These are phyloP conservation scores for Eudyptes chrysolophus DNA, from an alignment of 2,113 vertebrate species.

Conservation along the genomic window DNA sequence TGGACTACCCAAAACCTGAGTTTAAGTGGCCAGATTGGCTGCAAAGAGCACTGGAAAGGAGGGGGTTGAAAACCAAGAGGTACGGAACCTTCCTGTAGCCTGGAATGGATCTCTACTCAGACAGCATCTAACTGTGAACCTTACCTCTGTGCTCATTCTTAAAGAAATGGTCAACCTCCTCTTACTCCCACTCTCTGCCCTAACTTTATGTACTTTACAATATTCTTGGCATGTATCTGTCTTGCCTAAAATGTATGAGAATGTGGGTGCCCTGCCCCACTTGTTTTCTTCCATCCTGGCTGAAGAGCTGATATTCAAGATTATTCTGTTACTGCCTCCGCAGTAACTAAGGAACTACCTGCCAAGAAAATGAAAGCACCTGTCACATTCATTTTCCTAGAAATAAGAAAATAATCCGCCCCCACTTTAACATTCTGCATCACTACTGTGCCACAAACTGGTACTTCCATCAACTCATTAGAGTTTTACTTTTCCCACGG, in stretches of 20 bases:
- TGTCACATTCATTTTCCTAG: not conserved
- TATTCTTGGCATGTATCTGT: not conserved
- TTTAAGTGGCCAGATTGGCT: not conserved
- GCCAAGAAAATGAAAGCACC: not conserved
- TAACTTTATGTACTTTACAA: not conserved
- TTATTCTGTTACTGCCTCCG: not conserved
- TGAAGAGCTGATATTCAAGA: not conserved
- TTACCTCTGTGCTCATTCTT: not conserved
- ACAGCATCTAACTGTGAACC: not conserved
- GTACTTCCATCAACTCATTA: not conserved
- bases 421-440: not conserved
- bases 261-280: not conserved
- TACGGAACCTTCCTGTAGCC: not conserved
- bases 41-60: not conserved
- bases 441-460: not conserved
- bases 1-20: not conserved
- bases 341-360: not conserved
- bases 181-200: not conserved
- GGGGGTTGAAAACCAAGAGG: not conserved
- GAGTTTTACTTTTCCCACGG: not conserved
- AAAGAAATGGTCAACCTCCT: not conserved
- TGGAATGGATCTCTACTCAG: not conserved
- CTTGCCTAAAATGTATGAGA: not conserved
- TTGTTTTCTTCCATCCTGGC: not conserved
- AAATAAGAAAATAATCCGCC: not conserved